Conservation (phyloP, 2,113 vertebrate species). For the Meleagris gallopavo region DNA sequence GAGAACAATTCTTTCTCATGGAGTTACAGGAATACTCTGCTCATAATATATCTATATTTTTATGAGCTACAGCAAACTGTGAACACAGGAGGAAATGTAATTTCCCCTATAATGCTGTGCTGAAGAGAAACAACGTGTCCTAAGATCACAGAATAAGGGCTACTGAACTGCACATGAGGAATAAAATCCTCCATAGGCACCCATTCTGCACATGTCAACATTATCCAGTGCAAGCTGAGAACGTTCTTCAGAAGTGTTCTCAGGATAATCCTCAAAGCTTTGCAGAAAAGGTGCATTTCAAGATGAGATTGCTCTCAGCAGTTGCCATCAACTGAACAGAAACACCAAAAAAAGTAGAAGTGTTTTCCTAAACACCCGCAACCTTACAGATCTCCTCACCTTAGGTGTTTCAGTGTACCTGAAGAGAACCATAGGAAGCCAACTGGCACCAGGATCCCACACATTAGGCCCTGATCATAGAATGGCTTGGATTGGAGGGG, state of each 20-base stretch:
- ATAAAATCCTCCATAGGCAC: not conserved
- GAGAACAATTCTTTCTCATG: not conserved
- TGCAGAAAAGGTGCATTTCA: not conserved
- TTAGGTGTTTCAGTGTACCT: not conserved
- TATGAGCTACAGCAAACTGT: not conserved
- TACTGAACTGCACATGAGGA: not conserved
- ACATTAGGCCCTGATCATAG: not conserved
- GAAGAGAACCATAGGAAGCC: not conserved
- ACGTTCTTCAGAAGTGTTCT: not conserved
- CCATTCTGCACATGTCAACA: not conserved
- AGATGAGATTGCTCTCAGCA: not conserved
- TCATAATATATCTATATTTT: rapidly evolving
- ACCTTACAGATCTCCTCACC: not conserved
- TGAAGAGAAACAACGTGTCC: not conserved
- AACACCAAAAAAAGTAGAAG: not conserved
- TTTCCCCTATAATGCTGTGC: not conserved
- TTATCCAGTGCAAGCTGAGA: rapidly evolving
- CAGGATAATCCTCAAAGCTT: not conserved
- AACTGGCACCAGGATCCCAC: not conserved
- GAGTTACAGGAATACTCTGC: not conserved
- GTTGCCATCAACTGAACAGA: not conserved
- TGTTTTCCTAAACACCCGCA: not conserved
- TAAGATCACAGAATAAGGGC: not conserved
- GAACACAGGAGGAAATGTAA: not conserved
- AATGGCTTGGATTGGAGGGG: too few relatives aligned